Conservation (phyloP, 2,113 vertebrate genomes). For the Pungitius pungitius region DNA sequence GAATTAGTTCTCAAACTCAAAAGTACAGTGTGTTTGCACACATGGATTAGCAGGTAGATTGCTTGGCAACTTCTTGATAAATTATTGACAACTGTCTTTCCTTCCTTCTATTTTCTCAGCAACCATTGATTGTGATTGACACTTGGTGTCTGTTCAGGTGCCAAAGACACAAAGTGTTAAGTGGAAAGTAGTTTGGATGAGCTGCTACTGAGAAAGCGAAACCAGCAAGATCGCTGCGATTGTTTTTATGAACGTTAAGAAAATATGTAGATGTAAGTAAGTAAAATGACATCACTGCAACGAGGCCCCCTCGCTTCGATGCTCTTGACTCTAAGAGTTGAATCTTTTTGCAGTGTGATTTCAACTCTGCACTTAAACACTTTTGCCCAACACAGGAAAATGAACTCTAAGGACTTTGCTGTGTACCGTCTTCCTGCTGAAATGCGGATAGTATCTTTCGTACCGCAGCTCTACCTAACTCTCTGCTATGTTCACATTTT, state of each 20-base stretch:
- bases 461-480: neutral
- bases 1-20: slow-evolving; percentile 52
- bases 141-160: neutral
- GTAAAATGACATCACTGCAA: neutral
- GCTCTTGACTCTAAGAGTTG: no score
- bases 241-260: neutral
- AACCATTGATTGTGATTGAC: neutral
- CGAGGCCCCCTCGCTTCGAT: no score
- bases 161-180: neutral
- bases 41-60: slow-evolving; percentile 23
- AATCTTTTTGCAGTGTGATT: no score
- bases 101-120: neutral
- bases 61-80: neutral
- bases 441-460: neutral
- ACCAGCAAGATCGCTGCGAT: neutral
- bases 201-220: neutral
- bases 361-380: no score
- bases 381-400: no score
- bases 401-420: no score
- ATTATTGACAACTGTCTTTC: slow-evolving; percentile 5
- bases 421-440: neutral
- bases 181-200: neutral
- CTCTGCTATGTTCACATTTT: neutral
- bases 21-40: slow-evolving; percentile 22
- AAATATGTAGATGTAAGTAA: neutral